Evolutionary conservation across 1,140 invertebrate genomes (phyloP), one percentile per base, ranked within the genome.

Genomic region (Delia radicum): DNA sequence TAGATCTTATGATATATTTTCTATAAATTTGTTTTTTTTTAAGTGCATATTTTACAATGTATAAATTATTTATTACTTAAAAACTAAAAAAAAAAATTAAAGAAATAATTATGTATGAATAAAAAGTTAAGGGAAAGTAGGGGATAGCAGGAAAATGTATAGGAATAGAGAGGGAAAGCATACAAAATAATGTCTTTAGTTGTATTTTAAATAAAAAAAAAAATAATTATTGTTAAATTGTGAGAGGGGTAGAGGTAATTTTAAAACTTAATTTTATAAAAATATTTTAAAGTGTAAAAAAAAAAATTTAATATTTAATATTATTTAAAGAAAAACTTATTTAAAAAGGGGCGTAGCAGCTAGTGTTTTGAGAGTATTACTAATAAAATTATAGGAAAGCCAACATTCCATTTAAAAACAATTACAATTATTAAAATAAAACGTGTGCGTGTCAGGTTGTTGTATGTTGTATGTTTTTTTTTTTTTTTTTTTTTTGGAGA

Each of bases 1-100:
- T 69, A 69, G 65, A 69, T 37, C 65, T 69, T 69, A 69, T 37
- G 65, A 24, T 69, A 69, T 33, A 69, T 69, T 69, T 69, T 69
- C 65, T 69, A 69, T 69, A 69, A 69, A 69, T 69, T 69, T 69
- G 65, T 69, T 26, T 37, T 33, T n/a, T 69, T 37, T 69, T 15
- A 69, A 69, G 65, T 69, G 65, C 65, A 69, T 69, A 33, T 69
- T 69, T 37, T 37, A 33, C 29, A 69, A 69, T 69, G 65, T 69
- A 69, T 69, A 69, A 69, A 21, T 69, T 69, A 69, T 69, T 69
- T 69, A 69, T 69, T 37, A 37, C 15, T 33, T 69, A 67, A 24
- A 69, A 69, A 69, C n/a, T 18, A 37, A 69, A 33, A 37, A 33
- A 28, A 69, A 69, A 33, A 29, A n/a, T 29, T 29, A 67, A 37